phyloP scores from a whole-genome alignment of 1,140 invertebrate species.

The Oryzaephilus surinamensis region DNA sequence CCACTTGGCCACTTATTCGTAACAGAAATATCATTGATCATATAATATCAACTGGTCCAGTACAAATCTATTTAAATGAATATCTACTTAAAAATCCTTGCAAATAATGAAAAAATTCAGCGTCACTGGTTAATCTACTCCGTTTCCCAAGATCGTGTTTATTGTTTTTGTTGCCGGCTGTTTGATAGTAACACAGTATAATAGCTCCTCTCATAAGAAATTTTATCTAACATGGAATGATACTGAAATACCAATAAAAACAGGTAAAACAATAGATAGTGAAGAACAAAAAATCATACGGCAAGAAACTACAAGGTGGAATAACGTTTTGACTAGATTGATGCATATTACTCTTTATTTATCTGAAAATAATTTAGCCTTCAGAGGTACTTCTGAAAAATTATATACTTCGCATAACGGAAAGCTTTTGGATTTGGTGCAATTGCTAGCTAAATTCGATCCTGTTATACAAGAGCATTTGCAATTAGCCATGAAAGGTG shows the following conservation, averaged over 20 bases:
- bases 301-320: slow-evolving; percentile 4
- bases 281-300: neutral
- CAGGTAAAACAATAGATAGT: neutral
- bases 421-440: slow-evolving; percentile 22
- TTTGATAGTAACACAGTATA: neutral
- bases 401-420: slow-evolving; percentile 9
- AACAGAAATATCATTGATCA: too few relatives aligned
- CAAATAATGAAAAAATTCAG: neutral
- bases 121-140: slow-evolving; percentile 2
- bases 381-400: slow-evolving; percentile 8
- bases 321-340: slow-evolving; percentile 4
- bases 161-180: slow-evolving; percentile 4
- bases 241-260: neutral
- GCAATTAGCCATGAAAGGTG: neutral
- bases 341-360: slow-evolving; percentile 1
- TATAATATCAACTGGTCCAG: too few relatives aligned
- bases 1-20: too few relatives aligned
- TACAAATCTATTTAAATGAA: too few relatives aligned
- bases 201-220: too few relatives aligned
- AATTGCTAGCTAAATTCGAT: slow-evolving; percentile 25
- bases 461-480: slow-evolving; percentile 19
- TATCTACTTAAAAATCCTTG: too few relatives aligned
- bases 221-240: neutral
- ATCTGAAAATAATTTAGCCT: neutral
- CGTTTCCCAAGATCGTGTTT: neutral